Evolutionary conservation across 2,113 vertebrate species (phyloP), one percentile per base, ranked within the genome.

Genomic region (Gymnogyps californianus): DNA sequence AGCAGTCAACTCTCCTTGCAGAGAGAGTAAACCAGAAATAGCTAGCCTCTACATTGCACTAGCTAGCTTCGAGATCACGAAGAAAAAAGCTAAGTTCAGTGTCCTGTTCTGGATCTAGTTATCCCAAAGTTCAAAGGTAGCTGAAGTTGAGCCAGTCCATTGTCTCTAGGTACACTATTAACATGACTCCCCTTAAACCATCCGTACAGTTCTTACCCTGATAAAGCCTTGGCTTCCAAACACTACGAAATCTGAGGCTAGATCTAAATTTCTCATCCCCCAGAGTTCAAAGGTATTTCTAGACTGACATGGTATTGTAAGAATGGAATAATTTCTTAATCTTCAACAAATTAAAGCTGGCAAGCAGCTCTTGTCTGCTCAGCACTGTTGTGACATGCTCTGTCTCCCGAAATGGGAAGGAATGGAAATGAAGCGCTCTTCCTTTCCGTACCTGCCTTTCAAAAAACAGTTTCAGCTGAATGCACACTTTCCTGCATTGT

Each of bases 281-380:
- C 57, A 17, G 83, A 94, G 93, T 85, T 95, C 94, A 87, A 82
- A 92, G 62, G 70, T 75, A 85, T 89, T 85, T 80, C 74, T 36
- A 79, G 74, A 87, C 84, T 79, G 91, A 87, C 84, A 83, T 0
- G 9, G 36, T 57, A 91, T 72, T 84, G 81, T 79, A 75, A 87
- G 91, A 94, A 92, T 9, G 42, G 93, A 92, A 72, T 84, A 61
- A 96, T 95, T 96, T 87, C 77, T 82, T 96, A 89, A 97, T 95
- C 80, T 91, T 87, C 92, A 91, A 87, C 94, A 94, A 96, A 97
- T 96, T 95, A 95, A 97, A 79, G 79, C 89, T 97, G 95, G 94
- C 96, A 97, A 81, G 93, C 82, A 59, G 80, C 76, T 95, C 89
- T 46, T 78, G 94, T 94, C 91, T 96, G 93, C 85, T 96, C 72